Evolutionary conservation across 2,888 invertebrate species (phyloP), one percentile per base, ranked within the genome.

Genomic region (Ecliptopera silaceata): DNA sequence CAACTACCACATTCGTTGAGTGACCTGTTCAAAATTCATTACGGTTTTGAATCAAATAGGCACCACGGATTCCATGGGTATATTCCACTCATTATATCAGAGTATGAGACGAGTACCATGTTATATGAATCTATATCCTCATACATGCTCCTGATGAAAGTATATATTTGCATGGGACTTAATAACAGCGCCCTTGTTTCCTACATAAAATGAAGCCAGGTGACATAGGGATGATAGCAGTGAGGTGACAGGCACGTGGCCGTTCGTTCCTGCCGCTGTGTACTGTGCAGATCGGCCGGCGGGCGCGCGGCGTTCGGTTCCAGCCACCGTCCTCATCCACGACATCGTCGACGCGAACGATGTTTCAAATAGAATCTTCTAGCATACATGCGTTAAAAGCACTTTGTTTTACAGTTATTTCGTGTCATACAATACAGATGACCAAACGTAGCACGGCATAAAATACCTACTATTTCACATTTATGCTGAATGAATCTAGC

Each of bases 291-390:
- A 44, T 49, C 2, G 36, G 15, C 13, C n/a, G n/a, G n/a, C n/a
- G n/a, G n/a, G 42, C n/a, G n/a, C n/a, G 13, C 5, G 54, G 18
- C 5, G 4, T 46, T 45, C 38, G 8, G 22, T n/a, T n/a, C 41
- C 20, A 11, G 20, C 43, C 15, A 2, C 18, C 49, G 18, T 45
- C 5, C 12, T 12, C 31, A 17, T 34, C 29, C 56, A 46, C 50
- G 56, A 39, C 50, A 18, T 38, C 39, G 29, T 20, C n/a, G 15
- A 22, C 44, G 45, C 45, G 44, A 17, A 15, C 3, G 41, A 46
- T 50, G 45, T 56, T 45, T 12, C 34, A 13, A 53, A 39, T 32
- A 8, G n/a, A 49, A 48, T 49, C 44, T 49, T 43, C 55, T n/a
- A 31, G 39, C 38, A 49, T 41, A 46, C 41, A 18, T 4, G 13